These are phyloP conservation scores for Cephalotes varians DNA, from an alignment of 2,888 invertebrate genomes.

Conservation along the genomic window DNA sequence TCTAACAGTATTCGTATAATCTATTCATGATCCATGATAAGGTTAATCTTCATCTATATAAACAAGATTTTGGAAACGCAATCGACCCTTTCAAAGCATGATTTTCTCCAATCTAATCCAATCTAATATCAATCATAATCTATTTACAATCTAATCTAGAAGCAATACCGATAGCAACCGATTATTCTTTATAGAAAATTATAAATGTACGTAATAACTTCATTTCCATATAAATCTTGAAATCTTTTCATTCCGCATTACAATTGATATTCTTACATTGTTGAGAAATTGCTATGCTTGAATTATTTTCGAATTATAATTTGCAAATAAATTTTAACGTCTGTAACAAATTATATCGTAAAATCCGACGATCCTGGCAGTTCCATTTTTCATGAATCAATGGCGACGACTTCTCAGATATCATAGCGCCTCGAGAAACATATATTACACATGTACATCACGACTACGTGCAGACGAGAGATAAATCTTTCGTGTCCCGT, in stretches of 20 bases:
- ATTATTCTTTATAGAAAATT: background rate
- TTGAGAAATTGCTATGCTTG: background rate
- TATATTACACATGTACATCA: conserved; percentile 5
- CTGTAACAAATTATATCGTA: background rate
- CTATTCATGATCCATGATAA: background rate
- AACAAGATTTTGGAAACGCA: conserved; percentile 11
- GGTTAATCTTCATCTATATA: background rate
- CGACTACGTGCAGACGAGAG: background rate
- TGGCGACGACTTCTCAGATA: background rate
- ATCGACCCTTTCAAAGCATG: background rate
- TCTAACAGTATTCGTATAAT: conserved; percentile 10
- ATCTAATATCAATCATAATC: background rate
- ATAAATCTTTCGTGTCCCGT: background rate
- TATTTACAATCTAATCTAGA: background rate
- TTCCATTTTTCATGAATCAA: background rate
- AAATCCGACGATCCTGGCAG: background rate
- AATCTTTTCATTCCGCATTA: background rate
- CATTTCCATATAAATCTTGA: background rate
- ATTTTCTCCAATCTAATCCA: background rate
- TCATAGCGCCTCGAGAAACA: background rate
- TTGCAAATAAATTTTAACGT: background rate
- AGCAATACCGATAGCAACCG: background rate
- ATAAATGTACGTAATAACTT: background rate
- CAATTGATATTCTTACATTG: background rate
- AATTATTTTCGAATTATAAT: background rate